These are phyloP conservation scores for Idaea aversata DNA, from an alignment of 2,888 invertebrate species.

Conservation along the genomic window DNA sequence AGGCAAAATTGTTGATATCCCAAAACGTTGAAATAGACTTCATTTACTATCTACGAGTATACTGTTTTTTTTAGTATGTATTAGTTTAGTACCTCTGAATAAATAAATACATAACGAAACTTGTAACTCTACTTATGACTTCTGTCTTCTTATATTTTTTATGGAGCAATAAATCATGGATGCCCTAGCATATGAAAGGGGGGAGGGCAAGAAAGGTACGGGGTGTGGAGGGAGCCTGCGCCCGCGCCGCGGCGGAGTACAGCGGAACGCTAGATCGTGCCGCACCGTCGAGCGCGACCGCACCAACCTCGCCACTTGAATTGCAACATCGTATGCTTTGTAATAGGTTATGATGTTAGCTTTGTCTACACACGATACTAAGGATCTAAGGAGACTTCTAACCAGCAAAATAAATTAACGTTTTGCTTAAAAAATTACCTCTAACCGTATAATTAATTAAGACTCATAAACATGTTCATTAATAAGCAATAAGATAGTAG, in stretches of 20 bases:
- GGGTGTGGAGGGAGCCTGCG: constrained; percentile 37
- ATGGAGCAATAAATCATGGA: constrained; percentile 9
- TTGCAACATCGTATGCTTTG: constrained; percentile 69
- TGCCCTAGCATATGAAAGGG: constrained; percentile 27
- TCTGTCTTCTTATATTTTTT: background rate
- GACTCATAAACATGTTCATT: no score
- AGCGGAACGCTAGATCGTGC: constrained; percentile 80
- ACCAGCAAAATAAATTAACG: no score
- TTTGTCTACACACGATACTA: constrained; percentile 11
- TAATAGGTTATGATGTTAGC: constrained; percentile 43
- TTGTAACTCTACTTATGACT: no score
- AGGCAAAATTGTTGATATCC: no score
- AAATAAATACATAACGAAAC: no score
- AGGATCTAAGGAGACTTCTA: background rate
- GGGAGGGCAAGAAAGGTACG: constrained; percentile 40
- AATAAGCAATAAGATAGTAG: background rate
- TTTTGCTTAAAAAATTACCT: no score
- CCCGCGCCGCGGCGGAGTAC: constrained; percentile 52
- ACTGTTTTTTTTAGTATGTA: no score
- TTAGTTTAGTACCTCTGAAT: no score
- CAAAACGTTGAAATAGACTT: no score
- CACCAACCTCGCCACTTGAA: constrained; percentile 65
- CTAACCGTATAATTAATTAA: no score
- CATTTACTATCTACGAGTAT: no score
- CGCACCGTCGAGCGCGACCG: constrained; percentile 79